Percentiles rank a stretch among this genome's conserved stretches.
Conservation (phyloP, 2,888 invertebrate species). For the Aporophyla nigra region DNA sequence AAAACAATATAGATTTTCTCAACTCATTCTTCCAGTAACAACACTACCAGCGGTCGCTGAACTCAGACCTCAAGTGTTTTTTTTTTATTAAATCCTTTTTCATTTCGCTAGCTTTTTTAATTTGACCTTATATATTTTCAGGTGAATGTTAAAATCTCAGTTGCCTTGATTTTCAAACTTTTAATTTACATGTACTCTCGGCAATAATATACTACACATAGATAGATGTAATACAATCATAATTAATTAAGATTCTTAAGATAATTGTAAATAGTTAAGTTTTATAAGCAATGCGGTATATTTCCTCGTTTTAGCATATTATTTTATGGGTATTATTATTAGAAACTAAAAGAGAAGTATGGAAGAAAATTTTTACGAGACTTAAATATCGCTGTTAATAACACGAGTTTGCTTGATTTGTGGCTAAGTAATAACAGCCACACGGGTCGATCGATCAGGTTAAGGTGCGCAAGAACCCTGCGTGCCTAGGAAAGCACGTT, state of each 20-base stretch:
- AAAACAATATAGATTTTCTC: background rate
- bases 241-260: slow-evolving; percentile 1
- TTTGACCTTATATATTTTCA: background rate
- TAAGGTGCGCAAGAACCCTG: no score
- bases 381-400: background rate
- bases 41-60: no score
- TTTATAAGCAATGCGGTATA: slow-evolving; percentile 20
- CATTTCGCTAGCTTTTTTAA: background rate
- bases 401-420: no score
- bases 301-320: slow-evolving; percentile 16
- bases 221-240: slow-evolving; percentile 10
- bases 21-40: background rate
- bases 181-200: slow-evolving; percentile 7
- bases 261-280: slow-evolving; percentile 38
- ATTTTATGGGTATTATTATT: slow-evolving; percentile 30
- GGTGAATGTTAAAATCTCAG: background rate
- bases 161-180: background rate
- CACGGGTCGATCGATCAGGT: no score
- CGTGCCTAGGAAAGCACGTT: no score
- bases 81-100: no score
- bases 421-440: no score
- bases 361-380: background rate
- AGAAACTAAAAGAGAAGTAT: background rate
- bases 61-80: no score
- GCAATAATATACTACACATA: background rate